These are phyloP conservation scores for Mastacembelus armatus DNA, from an alignment of 2,797 vertebrate genomes.

Conservation along the genomic window DNA sequence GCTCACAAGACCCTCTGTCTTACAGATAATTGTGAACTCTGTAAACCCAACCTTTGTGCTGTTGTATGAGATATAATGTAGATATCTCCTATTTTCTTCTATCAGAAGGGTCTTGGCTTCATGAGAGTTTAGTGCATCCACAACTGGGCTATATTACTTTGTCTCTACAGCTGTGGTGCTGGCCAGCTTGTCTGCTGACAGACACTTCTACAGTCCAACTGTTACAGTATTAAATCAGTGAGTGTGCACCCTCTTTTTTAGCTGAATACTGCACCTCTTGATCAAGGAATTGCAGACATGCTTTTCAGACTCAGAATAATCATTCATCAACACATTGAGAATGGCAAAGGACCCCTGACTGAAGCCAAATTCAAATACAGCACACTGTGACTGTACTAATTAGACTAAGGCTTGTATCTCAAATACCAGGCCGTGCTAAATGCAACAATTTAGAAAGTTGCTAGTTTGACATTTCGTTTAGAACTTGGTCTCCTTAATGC, in stretches of 20 bases:
- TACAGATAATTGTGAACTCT: conserved; percentile 6
- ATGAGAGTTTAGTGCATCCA: conserved; percentile 28
- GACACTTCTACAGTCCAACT: not conserved
- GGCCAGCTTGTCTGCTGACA: conserved; percentile 1
- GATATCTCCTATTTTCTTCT: conserved; percentile 30
- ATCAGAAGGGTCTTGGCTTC: conserved; percentile 35
- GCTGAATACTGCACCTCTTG: not conserved
- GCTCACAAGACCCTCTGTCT: conserved; percentile 38
- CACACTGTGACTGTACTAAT: not conserved
- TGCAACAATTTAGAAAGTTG: not conserved
- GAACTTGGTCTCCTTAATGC: not conserved
- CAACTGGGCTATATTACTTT: conserved; percentile 38
- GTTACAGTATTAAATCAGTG: not conserved
- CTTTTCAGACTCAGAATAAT: not conserved
- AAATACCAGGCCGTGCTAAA: not conserved
- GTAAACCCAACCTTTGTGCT: conserved; percentile 39
- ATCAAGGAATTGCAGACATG: not conserved
- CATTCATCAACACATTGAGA: not conserved
- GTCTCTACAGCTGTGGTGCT: conserved; percentile 11
- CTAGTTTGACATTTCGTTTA: not conserved
- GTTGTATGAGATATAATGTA: conserved; percentile 37
- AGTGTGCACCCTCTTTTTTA: not conserved
- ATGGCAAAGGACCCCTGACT: not conserved
- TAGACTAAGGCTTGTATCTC: not conserved
- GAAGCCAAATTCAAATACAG: conserved; percentile 3